These are phyloP conservation scores for Pantelozetes paolii DNA, from an alignment of 2,888 invertebrate genomes.

Conservation along the genomic window DNA sequence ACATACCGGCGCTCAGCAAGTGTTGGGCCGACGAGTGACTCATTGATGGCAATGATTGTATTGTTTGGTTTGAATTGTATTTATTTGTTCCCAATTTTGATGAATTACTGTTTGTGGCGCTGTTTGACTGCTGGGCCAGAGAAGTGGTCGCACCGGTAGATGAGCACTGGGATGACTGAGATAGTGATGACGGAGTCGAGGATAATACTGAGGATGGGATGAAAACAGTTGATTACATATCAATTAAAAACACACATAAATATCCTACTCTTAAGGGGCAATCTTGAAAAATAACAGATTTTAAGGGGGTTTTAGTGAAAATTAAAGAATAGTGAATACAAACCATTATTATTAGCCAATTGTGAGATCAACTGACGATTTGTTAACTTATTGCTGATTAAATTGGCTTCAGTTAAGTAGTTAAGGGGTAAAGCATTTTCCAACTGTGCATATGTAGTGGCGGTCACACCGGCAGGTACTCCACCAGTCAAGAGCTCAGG, in stretches of 20 bases:
- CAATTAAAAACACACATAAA: background rate
- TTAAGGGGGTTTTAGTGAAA: too few species aligned
- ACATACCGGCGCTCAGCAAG: constrained; percentile 7
- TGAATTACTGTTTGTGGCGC: background rate
- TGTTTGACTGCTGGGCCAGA: background rate
- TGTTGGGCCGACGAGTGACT: constrained; percentile 22
- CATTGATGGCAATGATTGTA: background rate
- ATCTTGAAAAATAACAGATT: too few species aligned
- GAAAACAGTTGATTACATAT: background rate
- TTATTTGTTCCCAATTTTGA: constrained; percentile 19
- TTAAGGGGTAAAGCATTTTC: constrained; percentile 27
- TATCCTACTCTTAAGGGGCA: too few species aligned
- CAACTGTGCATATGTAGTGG: constrained; percentile 25
- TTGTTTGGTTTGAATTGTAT: background rate
- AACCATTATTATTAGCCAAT: constrained; percentile 8
- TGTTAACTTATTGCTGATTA: constrained; percentile 6
- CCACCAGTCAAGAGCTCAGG: background rate
- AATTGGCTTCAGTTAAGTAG: constrained; percentile 6
- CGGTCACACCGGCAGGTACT: background rate
- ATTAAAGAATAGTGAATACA: background rate
- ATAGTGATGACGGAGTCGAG: background rate
- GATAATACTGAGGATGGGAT: background rate
- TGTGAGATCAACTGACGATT: constrained; percentile 14
- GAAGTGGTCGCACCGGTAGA: background rate
- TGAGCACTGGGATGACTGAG: background rate